Conservation (phyloP, 2,113 vertebrate genomes). For the Neogobius melanostomus region DNA sequence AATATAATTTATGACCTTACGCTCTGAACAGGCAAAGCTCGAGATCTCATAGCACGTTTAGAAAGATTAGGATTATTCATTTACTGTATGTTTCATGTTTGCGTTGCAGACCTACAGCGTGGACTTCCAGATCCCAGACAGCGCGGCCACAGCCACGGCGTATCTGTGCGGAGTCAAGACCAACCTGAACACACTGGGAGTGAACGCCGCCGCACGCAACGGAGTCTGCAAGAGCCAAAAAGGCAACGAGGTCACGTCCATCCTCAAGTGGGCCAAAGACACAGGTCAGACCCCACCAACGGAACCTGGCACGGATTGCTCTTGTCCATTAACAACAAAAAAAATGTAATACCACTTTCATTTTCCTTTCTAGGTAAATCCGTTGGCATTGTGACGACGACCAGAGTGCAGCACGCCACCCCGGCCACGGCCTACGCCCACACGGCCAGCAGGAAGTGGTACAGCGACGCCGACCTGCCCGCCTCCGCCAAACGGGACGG, state of each 20-base stretch:
- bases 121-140: conserved; percentile 80
- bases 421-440: conserved; percentile 78
- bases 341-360: too few relatives aligned
- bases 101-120: conserved; percentile 74
- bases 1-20: too few relatives aligned
- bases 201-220: conserved; percentile 71
- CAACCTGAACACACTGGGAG: conserved; percentile 74
- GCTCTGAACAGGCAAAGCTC: too few relatives aligned
- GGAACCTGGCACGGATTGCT: neutral
- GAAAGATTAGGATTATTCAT: too few relatives aligned
- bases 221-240: conserved; percentile 74
- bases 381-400: conserved; percentile 81
- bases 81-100: neutral
- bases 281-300: conserved; percentile 55
- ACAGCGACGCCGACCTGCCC: conserved; percentile 78
- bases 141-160: conserved; percentile 75
- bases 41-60: too few relatives aligned
- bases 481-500: conserved; percentile 57
- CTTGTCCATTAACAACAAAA: too few relatives aligned
- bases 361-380: conserved; percentile 72
- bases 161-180: conserved; percentile 79
- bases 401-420: conserved; percentile 79
- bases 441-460: conserved; percentile 79
- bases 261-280: conserved; percentile 79
- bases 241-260: conserved; percentile 80